Percentiles rank a stretch among this genome's conserved stretches.
Evolutionary conservation across 2,888 invertebrate species (phyloP).

Genomic region (Melitaea athalia): DNA sequence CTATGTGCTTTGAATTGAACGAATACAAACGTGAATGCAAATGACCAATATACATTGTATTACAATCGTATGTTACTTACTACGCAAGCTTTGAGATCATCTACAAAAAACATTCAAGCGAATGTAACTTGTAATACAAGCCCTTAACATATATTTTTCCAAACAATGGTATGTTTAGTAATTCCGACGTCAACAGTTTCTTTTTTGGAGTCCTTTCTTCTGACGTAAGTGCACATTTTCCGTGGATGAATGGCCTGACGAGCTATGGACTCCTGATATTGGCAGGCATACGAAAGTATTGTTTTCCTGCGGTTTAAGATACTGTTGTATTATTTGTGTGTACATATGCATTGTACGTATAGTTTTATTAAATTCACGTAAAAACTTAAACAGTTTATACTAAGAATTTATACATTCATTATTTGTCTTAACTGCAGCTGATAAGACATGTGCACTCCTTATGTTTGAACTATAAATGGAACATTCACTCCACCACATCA

Average conservation of each 20-base stretch:
- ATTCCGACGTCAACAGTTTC: conserved; percentile 18
- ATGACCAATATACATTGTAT: conserved; percentile 36
- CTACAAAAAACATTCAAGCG: conserved; percentile 5
- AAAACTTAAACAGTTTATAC: no score
- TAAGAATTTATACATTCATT: not conserved
- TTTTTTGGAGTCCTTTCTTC: conserved; percentile 42
- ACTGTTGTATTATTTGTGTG: not conserved
- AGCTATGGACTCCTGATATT: conserved; percentile 32
- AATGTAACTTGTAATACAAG: conserved; percentile 19
- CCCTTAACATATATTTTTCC: conserved; percentile 12
- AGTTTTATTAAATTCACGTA: not conserved
- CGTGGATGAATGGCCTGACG: conserved; percentile 28
- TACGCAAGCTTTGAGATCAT: conserved; percentile 7
- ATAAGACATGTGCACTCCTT: not conserved
- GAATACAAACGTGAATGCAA: conserved; percentile 45
- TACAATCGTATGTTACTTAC: conserved; percentile 26
- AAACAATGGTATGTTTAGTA: not conserved
- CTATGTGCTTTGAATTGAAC: conserved; percentile 48
- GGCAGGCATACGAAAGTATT: conserved; percentile 40
- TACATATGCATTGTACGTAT: no score
- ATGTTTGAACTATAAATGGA: conserved; percentile 6
- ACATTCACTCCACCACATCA: not conserved
- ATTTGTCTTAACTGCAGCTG: not conserved
- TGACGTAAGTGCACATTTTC: conserved; percentile 33
- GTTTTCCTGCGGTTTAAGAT: conserved; percentile 18